Percentiles rank a stretch among this genome's conserved stretches.
These are phyloP conservation scores for Eupleurogrammus muticus DNA, from an alignment of 2,797 vertebrate genomes.

Conservation along the genomic window DNA sequence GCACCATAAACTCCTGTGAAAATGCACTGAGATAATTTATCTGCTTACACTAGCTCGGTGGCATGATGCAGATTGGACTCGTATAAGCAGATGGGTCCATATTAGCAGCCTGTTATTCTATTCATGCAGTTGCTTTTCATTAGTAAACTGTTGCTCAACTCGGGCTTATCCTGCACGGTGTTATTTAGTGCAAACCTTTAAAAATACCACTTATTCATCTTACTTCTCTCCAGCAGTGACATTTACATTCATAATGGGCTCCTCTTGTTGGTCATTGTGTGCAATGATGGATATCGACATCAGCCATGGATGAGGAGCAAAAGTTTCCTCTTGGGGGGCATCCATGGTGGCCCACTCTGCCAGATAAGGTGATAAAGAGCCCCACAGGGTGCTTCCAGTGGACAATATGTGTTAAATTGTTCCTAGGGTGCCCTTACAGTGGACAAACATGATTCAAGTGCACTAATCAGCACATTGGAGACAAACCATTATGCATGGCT, in stretches of 20 bases:
- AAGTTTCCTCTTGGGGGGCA: too few relatives aligned
- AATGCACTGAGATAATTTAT: neutral
- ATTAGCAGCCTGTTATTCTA: neutral
- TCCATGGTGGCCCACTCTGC: too few relatives aligned
- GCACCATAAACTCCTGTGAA: conserved; percentile 14
- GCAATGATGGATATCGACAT: conserved; percentile 5
- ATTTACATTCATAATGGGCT: neutral
- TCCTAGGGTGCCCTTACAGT: too few relatives aligned
- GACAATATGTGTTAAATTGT: too few relatives aligned
- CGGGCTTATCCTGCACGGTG: neutral
- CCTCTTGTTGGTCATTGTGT: neutral
- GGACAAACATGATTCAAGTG: too few relatives aligned
- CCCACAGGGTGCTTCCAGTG: too few relatives aligned
- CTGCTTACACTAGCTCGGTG: neutral
- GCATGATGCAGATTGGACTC: neutral
- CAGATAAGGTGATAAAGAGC: too few relatives aligned
- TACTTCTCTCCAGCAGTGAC: neutral
- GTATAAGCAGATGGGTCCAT: neutral
- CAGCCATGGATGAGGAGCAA: neutral
- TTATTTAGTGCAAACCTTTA: too few relatives aligned
- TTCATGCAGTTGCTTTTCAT: neutral
- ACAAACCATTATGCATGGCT: too few relatives aligned
- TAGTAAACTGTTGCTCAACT: neutral
- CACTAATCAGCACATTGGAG: too few relatives aligned
- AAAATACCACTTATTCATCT: neutral